phyloP scores from a whole-genome alignment of 2,888 invertebrate species.

The Deilephila elpenor region DNA sequence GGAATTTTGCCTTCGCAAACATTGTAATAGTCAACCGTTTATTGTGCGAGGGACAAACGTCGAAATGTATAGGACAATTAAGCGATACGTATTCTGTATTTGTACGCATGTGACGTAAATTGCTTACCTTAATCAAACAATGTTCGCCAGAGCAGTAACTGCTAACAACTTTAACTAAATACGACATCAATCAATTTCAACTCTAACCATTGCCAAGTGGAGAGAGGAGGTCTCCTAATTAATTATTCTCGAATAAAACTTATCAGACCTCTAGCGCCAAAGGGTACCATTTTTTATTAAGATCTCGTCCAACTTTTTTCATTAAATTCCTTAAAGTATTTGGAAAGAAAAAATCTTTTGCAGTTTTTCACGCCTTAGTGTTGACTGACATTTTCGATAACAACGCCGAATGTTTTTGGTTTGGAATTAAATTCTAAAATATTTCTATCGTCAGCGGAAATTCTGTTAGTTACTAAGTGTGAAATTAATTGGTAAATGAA shows the following conservation, averaged over 20 bases:
- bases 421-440: not conserved
- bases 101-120: not conserved
- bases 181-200: constrained; percentile 32
- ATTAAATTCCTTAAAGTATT: constrained; percentile 71
- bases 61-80: not conserved
- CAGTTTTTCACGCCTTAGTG: constrained; percentile 53
- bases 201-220: constrained; percentile 42
- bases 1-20: constrained; percentile 37
- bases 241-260: constrained; percentile 65
- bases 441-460: not conserved
- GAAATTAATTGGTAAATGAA: not conserved
- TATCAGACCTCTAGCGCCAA: constrained; percentile 60
- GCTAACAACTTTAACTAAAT: constrained; percentile 7
- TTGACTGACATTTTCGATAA: constrained; percentile 43
- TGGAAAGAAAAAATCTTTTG: constrained; percentile 57
- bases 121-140: not conserved
- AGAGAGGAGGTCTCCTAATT: constrained; percentile 50
- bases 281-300: constrained; percentile 71
- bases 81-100: not conserved
- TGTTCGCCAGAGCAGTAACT: not conserved
- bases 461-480: not conserved
- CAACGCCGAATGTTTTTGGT: constrained; percentile 7
- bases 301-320: constrained; percentile 69
- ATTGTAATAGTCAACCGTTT: not conserved
- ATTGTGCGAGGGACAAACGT: not conserved